Evolutionary conservation across 1,140 invertebrate species (phyloP).

Genomic region (Platorchestia sp.): DNA sequence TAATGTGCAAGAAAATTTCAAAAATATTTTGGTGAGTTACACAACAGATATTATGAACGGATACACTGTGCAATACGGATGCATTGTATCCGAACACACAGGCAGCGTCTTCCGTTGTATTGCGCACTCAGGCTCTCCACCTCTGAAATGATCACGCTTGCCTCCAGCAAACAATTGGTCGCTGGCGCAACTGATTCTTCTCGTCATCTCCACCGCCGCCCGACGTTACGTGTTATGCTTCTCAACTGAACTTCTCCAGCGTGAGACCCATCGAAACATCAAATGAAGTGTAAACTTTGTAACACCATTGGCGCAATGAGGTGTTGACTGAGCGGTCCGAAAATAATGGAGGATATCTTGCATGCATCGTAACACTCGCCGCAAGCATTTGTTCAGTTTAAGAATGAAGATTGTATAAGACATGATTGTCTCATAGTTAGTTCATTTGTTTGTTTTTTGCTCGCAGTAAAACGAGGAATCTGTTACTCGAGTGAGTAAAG

Average conservation of each 20-base stretch:
- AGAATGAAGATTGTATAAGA: neutral
- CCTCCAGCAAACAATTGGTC: neutral
- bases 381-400: neutral
- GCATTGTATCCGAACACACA: neutral
- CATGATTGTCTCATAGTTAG: neutral
- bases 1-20: neutral
- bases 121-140: neutral
- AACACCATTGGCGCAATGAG: neutral
- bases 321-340: neutral
- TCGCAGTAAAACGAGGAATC: neutral
- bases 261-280: neutral
- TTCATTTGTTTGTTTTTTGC: neutral
- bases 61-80: no score
- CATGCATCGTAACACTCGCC: neutral
- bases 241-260: neutral
- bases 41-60: neutral
- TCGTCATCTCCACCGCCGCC: no score
- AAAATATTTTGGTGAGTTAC: neutral
- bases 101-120: neutral
- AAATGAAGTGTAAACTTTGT: neutral
- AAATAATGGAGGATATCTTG: neutral
- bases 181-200: neutral
- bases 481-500: no score
- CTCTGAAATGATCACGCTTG: neutral
- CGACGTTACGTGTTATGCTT: neutral